Percentiles rank a stretch among this genome's conserved stretches.
Conservation (phyloP, 1,140 invertebrate species). For the Brachionus calyciflorus region DNA sequence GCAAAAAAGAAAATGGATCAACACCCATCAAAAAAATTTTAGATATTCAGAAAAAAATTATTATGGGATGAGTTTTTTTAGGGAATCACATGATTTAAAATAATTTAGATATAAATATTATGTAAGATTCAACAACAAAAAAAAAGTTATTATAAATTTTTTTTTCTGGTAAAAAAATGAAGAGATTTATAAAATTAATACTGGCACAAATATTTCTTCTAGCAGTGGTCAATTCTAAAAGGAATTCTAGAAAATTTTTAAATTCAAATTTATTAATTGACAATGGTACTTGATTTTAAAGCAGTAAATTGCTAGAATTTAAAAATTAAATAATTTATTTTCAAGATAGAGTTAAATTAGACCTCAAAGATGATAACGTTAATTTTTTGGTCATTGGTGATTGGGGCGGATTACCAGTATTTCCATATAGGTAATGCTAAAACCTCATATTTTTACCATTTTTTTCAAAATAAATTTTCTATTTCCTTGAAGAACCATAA, state of each 20-base stretch:
- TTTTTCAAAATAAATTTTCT: not conserved
- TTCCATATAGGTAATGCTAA: conserved; percentile 51
- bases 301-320: too few species aligned
- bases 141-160: too few species aligned
- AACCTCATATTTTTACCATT: not conserved
- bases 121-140: too few species aligned
- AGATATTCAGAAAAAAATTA: too few species aligned
- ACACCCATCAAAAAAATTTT: too few species aligned
- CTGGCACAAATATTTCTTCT: not conserved
- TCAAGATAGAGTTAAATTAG: conserved; percentile 7
- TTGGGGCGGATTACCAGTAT: conserved; percentile 57
- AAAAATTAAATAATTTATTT: not conserved
- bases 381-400: conserved; percentile 42
- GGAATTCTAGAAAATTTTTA: not conserved
- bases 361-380: not conserved
- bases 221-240: not conserved
- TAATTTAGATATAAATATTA: too few species aligned
- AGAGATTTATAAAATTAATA: not conserved
- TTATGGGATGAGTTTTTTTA: too few species aligned
- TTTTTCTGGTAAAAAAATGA: too few species aligned
- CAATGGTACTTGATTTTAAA: not conserved
- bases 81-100: too few species aligned
- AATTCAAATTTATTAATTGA: conserved; percentile 8
- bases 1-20: too few species aligned
- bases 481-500: not conserved